Conservation (phyloP, 2,797 vertebrate species). For the Chiloscyllium punctatum region DNA sequence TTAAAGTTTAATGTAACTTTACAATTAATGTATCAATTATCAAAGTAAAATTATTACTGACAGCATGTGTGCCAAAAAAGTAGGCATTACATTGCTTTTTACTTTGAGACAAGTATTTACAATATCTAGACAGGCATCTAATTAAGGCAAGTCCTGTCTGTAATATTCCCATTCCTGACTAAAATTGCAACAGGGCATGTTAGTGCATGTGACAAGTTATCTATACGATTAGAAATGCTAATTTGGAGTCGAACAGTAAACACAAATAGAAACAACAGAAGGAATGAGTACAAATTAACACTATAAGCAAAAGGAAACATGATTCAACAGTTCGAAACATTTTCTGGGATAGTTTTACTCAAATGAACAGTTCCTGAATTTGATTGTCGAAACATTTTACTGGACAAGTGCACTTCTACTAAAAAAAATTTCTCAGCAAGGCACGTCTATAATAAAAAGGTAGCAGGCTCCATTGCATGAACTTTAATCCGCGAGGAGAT, state of each 20-base stretch:
- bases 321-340: neutral
- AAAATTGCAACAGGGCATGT: neutral
- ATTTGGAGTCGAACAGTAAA: neutral
- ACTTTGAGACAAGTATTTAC: too few species aligned
- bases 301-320: neutral
- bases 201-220: neutral
- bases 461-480: neutral
- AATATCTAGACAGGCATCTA: too few species aligned
- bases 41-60: neutral
- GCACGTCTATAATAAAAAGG: neutral
- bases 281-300: neutral
- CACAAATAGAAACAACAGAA: neutral
- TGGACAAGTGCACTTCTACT: neutral
- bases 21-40: neutral
- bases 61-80: neutral
- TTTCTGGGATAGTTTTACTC: neutral
- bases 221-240: neutral
- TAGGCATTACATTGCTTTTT: neutral
- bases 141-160: too few species aligned
- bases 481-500: neutral
- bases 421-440: neutral
- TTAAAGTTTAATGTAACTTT: neutral
- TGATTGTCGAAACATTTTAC: neutral
- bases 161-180: neutral
- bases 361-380: neutral